Evolutionary conservation across 2,797 vertebrate genomes (phyloP).

Genomic region (Hephaestus fuliginosus): DNA sequence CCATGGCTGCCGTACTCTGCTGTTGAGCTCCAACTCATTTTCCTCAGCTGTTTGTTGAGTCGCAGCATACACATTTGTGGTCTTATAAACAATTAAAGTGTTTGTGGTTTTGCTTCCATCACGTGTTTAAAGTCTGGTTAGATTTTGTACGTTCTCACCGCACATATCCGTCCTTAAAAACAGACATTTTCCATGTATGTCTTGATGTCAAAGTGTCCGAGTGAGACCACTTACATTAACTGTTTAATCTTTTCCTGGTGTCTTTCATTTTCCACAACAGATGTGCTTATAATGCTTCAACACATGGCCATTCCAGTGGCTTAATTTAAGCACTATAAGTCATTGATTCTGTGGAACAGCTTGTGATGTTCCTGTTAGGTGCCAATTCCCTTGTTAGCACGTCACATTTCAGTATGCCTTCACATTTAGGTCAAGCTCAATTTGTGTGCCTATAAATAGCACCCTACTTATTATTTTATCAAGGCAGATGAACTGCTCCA

Average conservation of each 20-base stretch:
- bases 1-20: conserved; percentile 8
- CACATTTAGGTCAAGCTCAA: conserved; percentile 59
- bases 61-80: conserved; percentile 10
- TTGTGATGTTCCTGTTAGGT: conserved; percentile 23
- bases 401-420: conserved; percentile 52
- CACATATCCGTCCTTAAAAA: conserved; percentile 31
- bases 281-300: conserved; percentile 32
- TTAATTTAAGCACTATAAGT: conserved; percentile 2
- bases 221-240: conserved; percentile 30
- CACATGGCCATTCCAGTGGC: neutral
- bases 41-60: conserved; percentile 32
- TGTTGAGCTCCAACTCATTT: conserved; percentile 24
- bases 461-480: conserved; percentile 75
- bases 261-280: conserved; percentile 32
- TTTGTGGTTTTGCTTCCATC: conserved; percentile 32
- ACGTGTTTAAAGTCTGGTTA: conserved; percentile 41
- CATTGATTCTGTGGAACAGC: conserved; percentile 3
- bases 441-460: conserved; percentile 70
- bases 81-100: conserved; percentile 20
- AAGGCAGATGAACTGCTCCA: conserved; percentile 53
- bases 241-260: conserved; percentile 8
- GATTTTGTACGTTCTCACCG: conserved; percentile 24
- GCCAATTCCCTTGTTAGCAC: conserved; percentile 7
- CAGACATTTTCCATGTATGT: conserved; percentile 21
- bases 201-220: conserved; percentile 33